Base-by-base conservation (phyloP, 2,797 vertebrate species). In the Tiaroga cobitis region DNA sequence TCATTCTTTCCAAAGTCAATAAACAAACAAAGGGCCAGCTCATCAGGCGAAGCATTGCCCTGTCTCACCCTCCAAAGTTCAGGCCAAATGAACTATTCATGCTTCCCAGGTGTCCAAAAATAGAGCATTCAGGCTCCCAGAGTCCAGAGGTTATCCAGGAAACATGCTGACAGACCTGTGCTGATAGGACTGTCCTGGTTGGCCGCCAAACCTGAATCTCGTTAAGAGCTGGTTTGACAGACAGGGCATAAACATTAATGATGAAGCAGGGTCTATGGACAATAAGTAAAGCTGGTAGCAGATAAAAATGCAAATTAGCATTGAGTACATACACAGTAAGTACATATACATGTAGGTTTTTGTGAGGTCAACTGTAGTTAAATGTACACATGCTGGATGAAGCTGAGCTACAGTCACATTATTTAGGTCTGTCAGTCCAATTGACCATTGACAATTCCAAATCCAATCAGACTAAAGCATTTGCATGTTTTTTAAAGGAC, bases 51-150 rank as follows among this genome's bases (percentile, higher is more conserved):
- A 81, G 61, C 86, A 87, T 91, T 89, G 73, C 72, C 85, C 80
- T 85, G 37, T 84, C 77, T 88, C 74, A 92, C 89, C 83, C 80
- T 88, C 83, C 87, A 91, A 92, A 90, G 92, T 93, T 90, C 91
- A 93, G 61, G 80, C 63, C 75, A 90, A 61, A 82, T 81, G 84
- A 79, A 75, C 87, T 88, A 87, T 89, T 88, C 90, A 90, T 85
- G 69, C 87, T 78, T 93, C 81, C 89, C 89, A 82, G 88, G 69
- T 79, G 24, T 93, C 93, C 91, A 87, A 94, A 94, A 94, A 93
- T 94, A 94, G 91, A 92, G 61, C 83, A 65, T 29, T 72, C 83
- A 85, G 51, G 34, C 88, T 82, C 86, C 90, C 84, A 13, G n/a
- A 84, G 76, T 88, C 86, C 89, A 70, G 86, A 79, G 85, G 79